Base-by-base conservation (phyloP, 2,113 vertebrate genomes). In the Scomber colias region DNA sequence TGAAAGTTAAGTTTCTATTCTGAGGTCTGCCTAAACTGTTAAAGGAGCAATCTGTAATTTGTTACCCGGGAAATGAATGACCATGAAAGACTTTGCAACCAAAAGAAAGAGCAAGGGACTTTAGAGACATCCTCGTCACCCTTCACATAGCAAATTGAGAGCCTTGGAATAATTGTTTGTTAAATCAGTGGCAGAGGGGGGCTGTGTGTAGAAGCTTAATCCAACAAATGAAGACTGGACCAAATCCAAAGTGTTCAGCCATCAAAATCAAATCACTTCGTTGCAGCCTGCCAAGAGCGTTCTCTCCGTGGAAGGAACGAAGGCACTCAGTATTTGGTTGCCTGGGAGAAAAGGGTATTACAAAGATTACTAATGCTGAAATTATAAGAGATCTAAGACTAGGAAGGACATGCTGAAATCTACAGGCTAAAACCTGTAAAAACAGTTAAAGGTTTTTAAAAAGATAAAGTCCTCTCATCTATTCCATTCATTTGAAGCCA, bases 111-210 rank as follows among this genome's bases (percentile, higher is more conserved):
- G 59, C 35, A 56, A 8, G 44, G 51, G 24, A 11, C 56, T 86
- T 82, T 12, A 17, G 85, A 62, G 73, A 86, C 75, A 72, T 72
- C 59, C 78, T 62, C 51, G 71, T 85, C 79, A 77, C 55, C 68
- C 72, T 66, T 84, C 79, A 81, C 77, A 57, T 49, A 69, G 68
- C 81, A 81, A 75, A 86, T 55, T 65, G 60, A 75, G 67, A 70
- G 66, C 57, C 77, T 76, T 68, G 66, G 67, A 81, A 87, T 83
- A 87, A 89, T 79, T 88, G 84, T 88, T 83, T 84, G 77, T 83
- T 89, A 81, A 88, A 84, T 91, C 83, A 44, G 65, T 78, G 73
- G 71, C 81, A 78, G 78, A 48, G 78, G 76, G 73, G 54, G 54
- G 45, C 71, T 77, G 67, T 83, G 75, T 74, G 75, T 60, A 24